Base-by-base conservation (phyloP, 2,888 invertebrate genomes). In the Troglohyphantes excavatus region DNA sequence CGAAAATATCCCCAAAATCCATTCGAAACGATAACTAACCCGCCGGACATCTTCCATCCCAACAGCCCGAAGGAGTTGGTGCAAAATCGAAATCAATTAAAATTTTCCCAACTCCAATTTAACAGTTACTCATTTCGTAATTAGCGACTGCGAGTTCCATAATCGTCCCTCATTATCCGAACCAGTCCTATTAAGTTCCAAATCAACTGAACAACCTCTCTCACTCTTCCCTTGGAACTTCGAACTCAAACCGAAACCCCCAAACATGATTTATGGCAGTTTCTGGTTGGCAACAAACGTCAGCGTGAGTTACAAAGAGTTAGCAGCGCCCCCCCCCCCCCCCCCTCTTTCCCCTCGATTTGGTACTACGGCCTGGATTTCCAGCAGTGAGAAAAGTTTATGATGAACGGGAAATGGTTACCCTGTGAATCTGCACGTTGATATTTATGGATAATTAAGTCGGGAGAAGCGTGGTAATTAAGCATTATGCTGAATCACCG, bases 391-490 rank as follows among this genome's bases (percentile, higher is more conserved):
- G 53, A 53, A 53, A 53, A 65, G 63, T 78, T 78, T 78, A 23
- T 65, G 63, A 78, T 78, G 63, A 39, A 65, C 78, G 61, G 73
- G 53, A 70, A 83, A 83, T 65, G 83, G 82, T 59, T 65, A 82
- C 43, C 23, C 82, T 46, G 27, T 39, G 83, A 65, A 73, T 63
- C 39, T 26, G 39, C 46, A 67, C 65, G n/a, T n/a, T 53, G 84
- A 86, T 76, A 86, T 86, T 70, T 78, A 86, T 76, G 85, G 67
- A 67, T 86, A 76, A 86, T 78, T 86, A 78, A 86, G 76, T 68
- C 67, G 23, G 67, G 23, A 63, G 65, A 53, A 84, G 33, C 39
- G 17, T 43, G 76, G 85, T 68, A 86, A 86, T 86, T 86, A 86
- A 86, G 85, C 85, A 86, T 70, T 68, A 27, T 68, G 78, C 70